Conservation (phyloP, 2,888 invertebrate genomes). For the Leistus spinibarbis region DNA sequence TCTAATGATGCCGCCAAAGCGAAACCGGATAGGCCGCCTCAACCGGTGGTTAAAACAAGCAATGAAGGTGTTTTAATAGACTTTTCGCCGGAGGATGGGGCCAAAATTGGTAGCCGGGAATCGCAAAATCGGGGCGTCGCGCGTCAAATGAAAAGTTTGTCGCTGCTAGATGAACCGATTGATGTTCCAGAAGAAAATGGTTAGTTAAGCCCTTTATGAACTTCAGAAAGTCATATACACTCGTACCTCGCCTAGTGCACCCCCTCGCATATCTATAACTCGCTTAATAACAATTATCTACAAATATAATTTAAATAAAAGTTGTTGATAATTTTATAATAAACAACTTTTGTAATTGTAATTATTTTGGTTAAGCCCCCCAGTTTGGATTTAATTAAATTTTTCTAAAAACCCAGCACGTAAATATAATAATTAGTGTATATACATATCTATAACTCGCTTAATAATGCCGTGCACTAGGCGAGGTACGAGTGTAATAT, state of each 20-base stretch:
- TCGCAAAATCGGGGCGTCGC: constrained; percentile 22
- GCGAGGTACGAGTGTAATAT: background rate
- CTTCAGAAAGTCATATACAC: too few relatives aligned
- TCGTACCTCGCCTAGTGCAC: too few relatives aligned
- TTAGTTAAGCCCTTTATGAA: too few relatives aligned
- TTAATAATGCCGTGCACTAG: constrained; percentile 16
- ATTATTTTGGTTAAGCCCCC: too few relatives aligned
- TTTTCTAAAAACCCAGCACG: background rate
- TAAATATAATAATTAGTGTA: background rate
- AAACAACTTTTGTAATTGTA: too few relatives aligned
- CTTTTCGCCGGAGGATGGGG: constrained; percentile 65
- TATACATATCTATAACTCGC: background rate
- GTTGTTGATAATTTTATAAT: too few relatives aligned
- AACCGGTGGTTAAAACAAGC: constrained; percentile 47
- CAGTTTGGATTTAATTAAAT: too few relatives aligned
- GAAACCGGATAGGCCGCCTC: constrained; percentile 58
- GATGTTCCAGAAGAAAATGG: constrained; percentile 62
- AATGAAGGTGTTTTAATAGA: constrained; percentile 77
- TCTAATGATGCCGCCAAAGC: constrained; percentile 58
- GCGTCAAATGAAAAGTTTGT: constrained; percentile 52
- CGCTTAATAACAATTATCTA: too few relatives aligned
- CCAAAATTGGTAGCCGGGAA: constrained; percentile 16
- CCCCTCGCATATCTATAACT: too few relatives aligned
- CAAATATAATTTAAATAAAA: too few relatives aligned
- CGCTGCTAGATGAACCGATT: constrained; percentile 75